phyloP scores from a whole-genome alignment of 2,888 invertebrate genomes.

The Lapara coniferarum region DNA sequence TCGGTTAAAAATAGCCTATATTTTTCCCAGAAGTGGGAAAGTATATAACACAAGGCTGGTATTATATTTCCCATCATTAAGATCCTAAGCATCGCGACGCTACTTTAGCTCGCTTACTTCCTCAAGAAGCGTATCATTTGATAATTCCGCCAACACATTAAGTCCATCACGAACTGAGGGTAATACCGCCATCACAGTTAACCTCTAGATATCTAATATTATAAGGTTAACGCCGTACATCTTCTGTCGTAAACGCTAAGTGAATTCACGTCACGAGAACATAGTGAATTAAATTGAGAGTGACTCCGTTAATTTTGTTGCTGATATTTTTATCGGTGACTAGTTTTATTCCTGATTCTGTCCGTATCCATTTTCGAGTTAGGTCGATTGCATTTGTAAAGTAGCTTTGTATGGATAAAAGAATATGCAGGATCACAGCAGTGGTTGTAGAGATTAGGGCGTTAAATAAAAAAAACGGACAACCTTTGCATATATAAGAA shows the following conservation, averaged over 20 bases:
- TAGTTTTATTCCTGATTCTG: too few relatives aligned
- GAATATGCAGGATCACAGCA: too few relatives aligned
- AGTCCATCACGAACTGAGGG: slow-evolving; percentile 18
- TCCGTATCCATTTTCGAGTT: too few relatives aligned
- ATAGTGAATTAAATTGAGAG: neutral
- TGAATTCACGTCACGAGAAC: slow-evolving; percentile 36
- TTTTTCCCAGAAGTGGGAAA: too few relatives aligned
- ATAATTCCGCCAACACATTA: slow-evolving; percentile 13
- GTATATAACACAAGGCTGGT: too few relatives aligned
- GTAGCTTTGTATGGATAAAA: too few relatives aligned
- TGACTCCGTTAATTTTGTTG: neutral
- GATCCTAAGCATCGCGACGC: neutral
- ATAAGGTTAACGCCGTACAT: slow-evolving; percentile 40
- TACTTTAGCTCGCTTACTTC: neutral
- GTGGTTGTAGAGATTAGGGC: too few relatives aligned
- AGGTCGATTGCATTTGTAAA: too few relatives aligned
- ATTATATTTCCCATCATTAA: neutral
- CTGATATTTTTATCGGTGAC: too few relatives aligned
- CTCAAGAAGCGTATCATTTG: slow-evolving; percentile 14
- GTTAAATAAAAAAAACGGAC: too few relatives aligned
- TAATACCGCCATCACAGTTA: slow-evolving; percentile 35
- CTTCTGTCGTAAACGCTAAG: slow-evolving; percentile 51
- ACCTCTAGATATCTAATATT: slow-evolving; percentile 51
- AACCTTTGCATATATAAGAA: too few relatives aligned
- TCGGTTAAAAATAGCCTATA: too few relatives aligned